Evolutionary conservation across 2,113 vertebrate species (phyloP), one percentile per base, ranked within the genome.

Genomic region (Ameiurus melas): DNA sequence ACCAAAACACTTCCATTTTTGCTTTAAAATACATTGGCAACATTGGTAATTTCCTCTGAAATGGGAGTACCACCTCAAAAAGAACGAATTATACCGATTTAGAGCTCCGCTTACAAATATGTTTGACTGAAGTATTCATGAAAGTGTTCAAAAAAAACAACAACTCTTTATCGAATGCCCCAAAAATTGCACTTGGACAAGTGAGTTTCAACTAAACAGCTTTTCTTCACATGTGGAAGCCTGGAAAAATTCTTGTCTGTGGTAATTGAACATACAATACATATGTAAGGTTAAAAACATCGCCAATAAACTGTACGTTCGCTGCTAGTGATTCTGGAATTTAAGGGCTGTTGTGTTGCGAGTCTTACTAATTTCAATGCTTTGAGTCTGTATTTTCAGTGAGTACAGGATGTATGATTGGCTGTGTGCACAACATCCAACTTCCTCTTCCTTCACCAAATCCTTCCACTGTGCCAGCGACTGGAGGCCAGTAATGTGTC

Each of bases 391-490:
- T 81, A 58, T 60, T 80, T 80, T 60, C 10, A 58, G 20, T 81
- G 30, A 81, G 7, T 58, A 58, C 30, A 81, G 53, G 79, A 57
- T 58, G 16, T 47, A 14, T 79, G 17, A 81, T 36, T 81, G 79
- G 30, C 55, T 58, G 79, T 22, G 51, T 57, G 30, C 6, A 55
- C 6, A 81, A 55, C 51, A 55, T 30, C 5, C n/a, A 58, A 4
- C 79, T 33, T 81, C 30, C 17, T 80, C n/a, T 80, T 80, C n/a
- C 78, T 80, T 80, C 19, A n/a, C n/a, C 55, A 60, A 58, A 58
- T 81, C 10, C 30, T 12, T 81, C 2, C 53, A 58, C 19, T 5
- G 55, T 58, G 30, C 30, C 79, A 58, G 55, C 30, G 30, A 80
- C 77, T 27, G 77, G 51, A 33, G n/a, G 51, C 27, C 77, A 55